Conservation (phyloP, 2,113 vertebrate genomes). For the Atlantisia rogersi region DNA sequence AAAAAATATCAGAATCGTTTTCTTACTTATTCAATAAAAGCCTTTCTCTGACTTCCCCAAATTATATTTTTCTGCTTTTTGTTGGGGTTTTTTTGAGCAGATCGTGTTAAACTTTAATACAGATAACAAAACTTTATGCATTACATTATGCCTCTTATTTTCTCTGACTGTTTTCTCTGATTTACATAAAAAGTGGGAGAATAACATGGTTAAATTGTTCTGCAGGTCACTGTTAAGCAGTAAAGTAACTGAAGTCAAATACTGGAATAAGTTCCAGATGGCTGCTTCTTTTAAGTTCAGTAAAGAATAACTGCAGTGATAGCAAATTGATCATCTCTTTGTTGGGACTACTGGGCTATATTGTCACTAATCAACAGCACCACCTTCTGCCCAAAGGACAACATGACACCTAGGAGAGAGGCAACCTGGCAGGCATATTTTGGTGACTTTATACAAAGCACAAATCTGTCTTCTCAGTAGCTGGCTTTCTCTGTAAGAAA, state of each 20-base stretch:
- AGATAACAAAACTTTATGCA: background rate
- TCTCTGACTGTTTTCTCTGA: constrained; percentile 10
- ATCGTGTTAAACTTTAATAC: background rate
- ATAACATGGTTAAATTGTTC: background rate
- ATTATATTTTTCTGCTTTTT: background rate
- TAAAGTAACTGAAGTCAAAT: constrained; percentile 62
- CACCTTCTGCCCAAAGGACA: constrained; percentile 65
- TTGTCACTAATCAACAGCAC: constrained; percentile 74
- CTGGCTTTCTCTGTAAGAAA: background rate
- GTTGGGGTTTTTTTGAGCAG: background rate
- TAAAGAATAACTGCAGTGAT: constrained; percentile 21
- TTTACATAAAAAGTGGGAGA: constrained; percentile 48
- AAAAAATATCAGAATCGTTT: background rate
- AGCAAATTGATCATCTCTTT: constrained; percentile 26
- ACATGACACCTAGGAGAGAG: background rate
- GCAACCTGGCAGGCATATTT: background rate
- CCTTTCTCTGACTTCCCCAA: background rate
- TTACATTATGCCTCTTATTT: background rate
- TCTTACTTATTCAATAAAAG: background rate
- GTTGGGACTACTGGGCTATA: background rate
- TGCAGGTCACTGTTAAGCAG: constrained; percentile 49
- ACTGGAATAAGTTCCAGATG: constrained; percentile 59
- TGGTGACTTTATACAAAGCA: background rate
- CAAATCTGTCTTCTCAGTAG: background rate
- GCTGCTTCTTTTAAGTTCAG: constrained; percentile 45